Evolutionary conservation across 2,797 vertebrate species (phyloP).

Genomic region (Schizopygopsis malacanthus): DNA sequence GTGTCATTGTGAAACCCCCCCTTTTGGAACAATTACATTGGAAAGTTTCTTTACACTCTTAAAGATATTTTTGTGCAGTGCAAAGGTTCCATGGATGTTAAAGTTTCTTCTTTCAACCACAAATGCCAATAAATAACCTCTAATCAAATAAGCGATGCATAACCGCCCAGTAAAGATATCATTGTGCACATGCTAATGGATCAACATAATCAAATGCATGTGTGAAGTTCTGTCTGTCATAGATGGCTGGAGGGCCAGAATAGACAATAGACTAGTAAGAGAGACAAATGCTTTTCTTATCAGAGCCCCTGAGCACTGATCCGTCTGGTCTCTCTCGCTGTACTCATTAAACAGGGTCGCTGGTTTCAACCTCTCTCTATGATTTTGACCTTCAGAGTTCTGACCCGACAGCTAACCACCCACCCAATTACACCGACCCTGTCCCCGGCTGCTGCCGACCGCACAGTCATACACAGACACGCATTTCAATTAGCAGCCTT

Average conservation of each 20-base stretch:
- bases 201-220: background rate
- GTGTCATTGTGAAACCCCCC: no score
- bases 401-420: constrained; percentile 27
- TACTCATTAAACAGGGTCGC: constrained; percentile 54
- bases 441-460: constrained; percentile 20
- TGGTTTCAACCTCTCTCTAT: constrained; percentile 13
- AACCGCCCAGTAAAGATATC: background rate
- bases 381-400: constrained; percentile 35
- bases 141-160: background rate
- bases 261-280: constrained; percentile 25
- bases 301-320: constrained; percentile 19
- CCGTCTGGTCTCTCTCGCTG: constrained; percentile 31
- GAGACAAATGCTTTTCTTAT: constrained; percentile 42
- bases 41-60: no score
- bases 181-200: background rate
- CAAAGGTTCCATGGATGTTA: background rate
- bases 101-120: background rate
- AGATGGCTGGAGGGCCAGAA: background rate
- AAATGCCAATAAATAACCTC: background rate
- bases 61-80: background rate
- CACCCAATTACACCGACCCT: constrained; percentile 36
- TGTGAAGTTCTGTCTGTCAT: constrained; percentile 18
- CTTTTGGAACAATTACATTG: background rate
- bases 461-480: constrained; percentile 15
- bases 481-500: constrained; percentile 42